These are phyloP conservation scores for Agrotis puta DNA, from an alignment of 2,888 invertebrate species.

Conservation along the genomic window DNA sequence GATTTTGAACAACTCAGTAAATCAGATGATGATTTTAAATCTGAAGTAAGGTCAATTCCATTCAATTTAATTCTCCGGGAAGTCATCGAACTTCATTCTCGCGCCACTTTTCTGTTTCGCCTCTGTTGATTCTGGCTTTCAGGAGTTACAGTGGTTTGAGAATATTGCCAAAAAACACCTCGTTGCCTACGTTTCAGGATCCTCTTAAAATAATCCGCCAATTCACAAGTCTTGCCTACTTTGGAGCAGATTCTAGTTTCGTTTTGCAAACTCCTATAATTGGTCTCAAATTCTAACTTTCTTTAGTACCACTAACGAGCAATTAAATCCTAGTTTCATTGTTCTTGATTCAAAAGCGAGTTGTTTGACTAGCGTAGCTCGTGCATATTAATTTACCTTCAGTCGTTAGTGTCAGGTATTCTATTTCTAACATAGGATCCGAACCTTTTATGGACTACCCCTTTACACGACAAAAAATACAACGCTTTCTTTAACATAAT, in stretches of 20 bases:
- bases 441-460: no score
- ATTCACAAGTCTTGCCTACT: neutral
- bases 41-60: neutral
- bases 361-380: neutral
- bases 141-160: no score
- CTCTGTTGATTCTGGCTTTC: no score
- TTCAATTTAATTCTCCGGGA: no score
- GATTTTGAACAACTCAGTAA: neutral
- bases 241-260: neutral
- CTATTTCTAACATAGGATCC: neutral
- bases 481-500: no score
- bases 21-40: neutral
- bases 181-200: no score
- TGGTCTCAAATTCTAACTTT: slow-evolving; percentile 23
- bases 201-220: no score
- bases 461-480: no score
- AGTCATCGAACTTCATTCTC: no score
- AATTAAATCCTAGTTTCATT: slow-evolving; percentile 37
- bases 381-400: slow-evolving; percentile 48
- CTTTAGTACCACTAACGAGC: slow-evolving; percentile 34
- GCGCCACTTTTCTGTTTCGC: no score
- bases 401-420: slow-evolving; percentile 14
- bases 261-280: neutral
- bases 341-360: slow-evolving; percentile 16
- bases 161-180: no score